Evolutionary conservation across 2,888 invertebrate genomes (phyloP), one percentile per base, ranked within the genome.

Genomic region (Synanthedon myopaeformis): DNA sequence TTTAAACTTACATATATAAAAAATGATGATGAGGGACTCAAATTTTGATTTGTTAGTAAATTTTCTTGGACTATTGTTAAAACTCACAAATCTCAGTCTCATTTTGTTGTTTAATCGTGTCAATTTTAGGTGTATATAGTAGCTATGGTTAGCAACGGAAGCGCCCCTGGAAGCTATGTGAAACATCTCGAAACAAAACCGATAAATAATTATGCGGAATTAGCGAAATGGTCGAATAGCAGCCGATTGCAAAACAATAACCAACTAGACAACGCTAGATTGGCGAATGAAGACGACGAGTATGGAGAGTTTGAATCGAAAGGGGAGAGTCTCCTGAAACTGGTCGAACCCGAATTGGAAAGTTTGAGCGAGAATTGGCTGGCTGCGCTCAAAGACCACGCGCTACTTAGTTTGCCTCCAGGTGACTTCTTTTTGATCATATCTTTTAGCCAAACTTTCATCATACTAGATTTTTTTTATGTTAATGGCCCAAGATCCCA

Each of bases 281-380:
- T 68, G 0, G 76, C 76, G 2, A 61, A 56, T 0, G 76, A 72
- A 17, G 84, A 85, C 12, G 83, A 91, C 42, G 93, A 93, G 63
- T 93, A 92, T 66, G 92, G 92, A 0, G 93, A 94, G 61, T 93
- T 92, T 61, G 93, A 93, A 71, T 92, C 90, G 53, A 92, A 92
- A 61, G 94, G 93, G 0, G 95, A 95, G 74, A 95, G 94, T 79
- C 82, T 99, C 50, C 79, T 99, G 57, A 94, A 93, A 57, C 87
- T 99, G 55, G 99, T 99, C 0, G 94, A 96, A 70, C 98, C 99
- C 0, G 98, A 99, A 80, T 82, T 99, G 64, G 91, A 93, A 57
- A 94, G 94, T 71, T 90, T 99, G 55, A 96, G 98, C 11, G 94
- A 94, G 62, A 94, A 98, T 76, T 99, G 99, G 99, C 85, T 98